Evolutionary conservation across 1,140 invertebrate genomes (phyloP), one percentile per base, ranked within the genome.

Genomic region (Steinernema feltiae): DNA sequence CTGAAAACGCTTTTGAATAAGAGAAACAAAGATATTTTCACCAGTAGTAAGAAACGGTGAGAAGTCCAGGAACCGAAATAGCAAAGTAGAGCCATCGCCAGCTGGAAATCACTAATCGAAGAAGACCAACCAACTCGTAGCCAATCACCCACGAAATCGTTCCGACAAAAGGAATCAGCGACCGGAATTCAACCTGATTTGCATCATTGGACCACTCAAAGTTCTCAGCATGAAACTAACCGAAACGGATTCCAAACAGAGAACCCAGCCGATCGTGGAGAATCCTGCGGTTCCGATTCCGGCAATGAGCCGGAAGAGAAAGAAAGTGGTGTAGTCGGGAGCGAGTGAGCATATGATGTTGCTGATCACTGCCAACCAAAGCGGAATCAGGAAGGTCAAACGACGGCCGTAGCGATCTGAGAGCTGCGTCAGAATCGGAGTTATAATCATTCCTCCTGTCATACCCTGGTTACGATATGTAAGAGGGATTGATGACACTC

Each of bases 81-180:
- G 72, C 74, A 21, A 80, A 76, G 48, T 80, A 80, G 0, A 80
- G 46, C 17, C 35, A 48, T 21, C 79, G n/a, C 79, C 79, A 80
- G 35, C 76, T 70, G 0, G 46, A 32, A 48, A 80, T 81, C 21
- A 48, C 69, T 21, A 79, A 7, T 12, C 53, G 70, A 21, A 79
- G 48, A 15, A 80, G 32, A 12, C 79, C 79, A 15, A 76, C 79
- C 17, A 79, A 32, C 32, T 79, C 69, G 32, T 80, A 80, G 21
- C 79, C 79, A 21, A 69, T 18, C 15, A 80, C 72, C 79, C 79
- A 80, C 35, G 73, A 79, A 53, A 76, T 70, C 1, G 70, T 75
- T 1, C 32, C 32, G 0, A 76, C 30, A 17, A 79, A 32, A 15
- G 78, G 78, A 24, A 79, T 74, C 12, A 78, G 27, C 12, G 35